Conservation (phyloP, 2,797 vertebrate genomes). For the Erithacus rubecula region DNA sequence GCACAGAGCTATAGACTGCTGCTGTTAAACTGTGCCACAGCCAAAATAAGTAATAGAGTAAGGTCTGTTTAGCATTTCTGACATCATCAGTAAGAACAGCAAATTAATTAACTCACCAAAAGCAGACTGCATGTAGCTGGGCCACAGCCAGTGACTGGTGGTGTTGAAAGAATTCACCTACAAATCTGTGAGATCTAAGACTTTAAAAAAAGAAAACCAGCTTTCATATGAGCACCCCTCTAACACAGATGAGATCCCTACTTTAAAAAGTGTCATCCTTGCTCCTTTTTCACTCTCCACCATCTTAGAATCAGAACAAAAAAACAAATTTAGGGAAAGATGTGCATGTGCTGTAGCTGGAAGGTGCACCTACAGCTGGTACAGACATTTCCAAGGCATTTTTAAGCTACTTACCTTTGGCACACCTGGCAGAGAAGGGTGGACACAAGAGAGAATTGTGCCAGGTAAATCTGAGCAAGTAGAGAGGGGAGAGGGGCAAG, state of each 20-base stretch:
- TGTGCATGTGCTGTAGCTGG: background rate
- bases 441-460: background rate
- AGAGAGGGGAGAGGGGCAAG: rapidly evolving
- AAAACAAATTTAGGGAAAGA: background rate
- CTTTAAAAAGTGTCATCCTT: background rate
- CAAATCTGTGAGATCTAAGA: background rate
- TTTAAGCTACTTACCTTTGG: background rate
- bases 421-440: background rate
- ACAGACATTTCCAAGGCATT: background rate
- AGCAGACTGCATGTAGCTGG: background rate
- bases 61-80: background rate
- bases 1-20: background rate
- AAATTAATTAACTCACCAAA: background rate
- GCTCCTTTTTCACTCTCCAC: background rate
- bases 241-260: background rate
- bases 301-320: background rate
- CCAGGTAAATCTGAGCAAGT: background rate
- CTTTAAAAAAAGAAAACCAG: background rate
- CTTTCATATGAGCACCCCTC: background rate
- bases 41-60: background rate
- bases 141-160: background rate
- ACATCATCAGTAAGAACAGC: background rate
- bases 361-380: background rate
- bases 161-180: background rate
- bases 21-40: background rate